A percentile compares a stretch with the other conserved stretches of the same genome.
Evolutionary conservation across 23 tunicate genomes (phyloP).

Genomic region (Halocynthia roretzi): DNA sequence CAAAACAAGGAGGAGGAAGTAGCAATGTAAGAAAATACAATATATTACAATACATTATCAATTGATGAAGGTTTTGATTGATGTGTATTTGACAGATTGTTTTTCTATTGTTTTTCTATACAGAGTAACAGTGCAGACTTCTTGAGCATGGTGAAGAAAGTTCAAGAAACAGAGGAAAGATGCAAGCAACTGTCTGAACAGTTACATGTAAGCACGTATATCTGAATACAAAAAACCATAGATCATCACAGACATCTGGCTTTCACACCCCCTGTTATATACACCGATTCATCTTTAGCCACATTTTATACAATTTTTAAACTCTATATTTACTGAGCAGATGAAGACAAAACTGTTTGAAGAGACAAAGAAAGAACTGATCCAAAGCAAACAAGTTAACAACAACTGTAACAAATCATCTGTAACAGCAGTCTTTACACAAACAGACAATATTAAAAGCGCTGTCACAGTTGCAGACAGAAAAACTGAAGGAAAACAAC

Average conservation of each 20-base stretch:
- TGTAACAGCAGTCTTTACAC: neutral
- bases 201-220: neutral
- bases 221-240: too few relatives aligned
- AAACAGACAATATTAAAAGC: neutral
- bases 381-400: neutral
- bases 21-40: too few relatives aligned
- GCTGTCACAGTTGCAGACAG: neutral
- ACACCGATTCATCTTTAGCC: neutral
- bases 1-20: too few relatives aligned
- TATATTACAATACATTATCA: too few relatives aligned
- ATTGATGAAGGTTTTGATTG: too few relatives aligned
- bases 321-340: neutral
- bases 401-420: neutral
- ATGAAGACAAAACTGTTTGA: slow-evolving; percentile 1
- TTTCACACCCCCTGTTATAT: too few relatives aligned
- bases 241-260: too few relatives aligned
- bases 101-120: too few relatives aligned
- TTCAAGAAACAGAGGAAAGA: slow-evolving; percentile 11
- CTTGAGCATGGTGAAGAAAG: neutral
- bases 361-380: neutral
- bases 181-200: neutral
- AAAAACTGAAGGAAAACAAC: neutral
- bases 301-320: neutral
- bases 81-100: too few relatives aligned
- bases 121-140: neutral